Base-by-base conservation (phyloP, 2,888 invertebrate species). In the Hemaris fuciformis region DNA sequence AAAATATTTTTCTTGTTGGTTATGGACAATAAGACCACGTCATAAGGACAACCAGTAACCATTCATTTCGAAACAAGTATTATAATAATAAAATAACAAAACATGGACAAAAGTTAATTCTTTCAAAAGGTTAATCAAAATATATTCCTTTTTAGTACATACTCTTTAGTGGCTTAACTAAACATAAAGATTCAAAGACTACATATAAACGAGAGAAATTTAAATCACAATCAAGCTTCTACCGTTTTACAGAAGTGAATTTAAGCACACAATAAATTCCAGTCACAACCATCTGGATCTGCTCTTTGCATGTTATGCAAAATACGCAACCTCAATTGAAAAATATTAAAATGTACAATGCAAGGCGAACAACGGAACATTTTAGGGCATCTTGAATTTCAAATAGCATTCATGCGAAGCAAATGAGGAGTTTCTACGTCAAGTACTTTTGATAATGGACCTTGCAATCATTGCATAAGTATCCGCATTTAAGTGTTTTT, bases 401-500 rank as follows among this genome's bases (percentile, higher is more conserved):
- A 31, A 53, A 53, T 53, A 10, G 27, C 53, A 53, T 53, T 31
- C 27, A 18, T 53, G 18, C 18, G 53, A 15, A 31, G 27, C 15
- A 58, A 43, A 58, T 42, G 15, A 43, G 61, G 62, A 43, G 63
- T 59, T 57, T 64, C 64, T 66, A 67, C 65, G 64, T 66, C 57
- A 66, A 72, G 65, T 71, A 68, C 59, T 70, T 69, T 70, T 68
- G 67, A 65, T 72, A 75, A 71, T 65, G 65, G 64, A 64, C 60
- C 58, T 63, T 6, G 27, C 25, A 27, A 27, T 48, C 15, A 23
- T 15, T 15, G 15, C 25, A n/a, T 15, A 48, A 2, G 22, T 22
- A 22, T 22, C 20, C 20, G 20, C 45, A 15, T 48, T 53, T 53
- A 4, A 15, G 31, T 53, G 27, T 18, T 48, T 13, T 34, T 34